These are phyloP conservation scores for Heliornis fulica DNA, from an alignment of 2,113 vertebrate species.

Conservation along the genomic window DNA sequence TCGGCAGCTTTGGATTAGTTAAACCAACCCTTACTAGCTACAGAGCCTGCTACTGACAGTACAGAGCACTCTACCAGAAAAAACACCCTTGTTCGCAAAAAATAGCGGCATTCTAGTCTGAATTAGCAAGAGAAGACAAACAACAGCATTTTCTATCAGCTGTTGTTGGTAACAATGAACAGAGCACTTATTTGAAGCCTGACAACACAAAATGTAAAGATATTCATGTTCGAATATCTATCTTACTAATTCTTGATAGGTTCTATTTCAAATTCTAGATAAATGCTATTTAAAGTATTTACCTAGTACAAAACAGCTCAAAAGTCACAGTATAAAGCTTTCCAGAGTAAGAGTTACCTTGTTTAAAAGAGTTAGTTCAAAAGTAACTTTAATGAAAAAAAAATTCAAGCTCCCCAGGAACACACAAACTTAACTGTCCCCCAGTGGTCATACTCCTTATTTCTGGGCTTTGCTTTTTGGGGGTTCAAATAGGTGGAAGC, in stretches of 20 bases:
- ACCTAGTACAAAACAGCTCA: background rate
- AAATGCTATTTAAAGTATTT: background rate
- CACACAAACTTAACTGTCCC: background rate
- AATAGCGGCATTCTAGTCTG: background rate
- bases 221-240: background rate
- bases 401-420: background rate
- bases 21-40: background rate
- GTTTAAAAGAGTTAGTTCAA: background rate
- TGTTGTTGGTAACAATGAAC: background rate
- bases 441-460: background rate
- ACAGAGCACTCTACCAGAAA: background rate
- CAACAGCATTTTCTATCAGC: background rate
- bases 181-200: background rate
- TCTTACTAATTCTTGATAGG: background rate
- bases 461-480: background rate
- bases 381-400: background rate
- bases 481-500: background rate
- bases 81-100: background rate
- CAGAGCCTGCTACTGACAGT: background rate
- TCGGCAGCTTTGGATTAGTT: background rate
- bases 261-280: background rate
- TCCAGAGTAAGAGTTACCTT: background rate
- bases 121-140: constrained; percentile 4
- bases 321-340: background rate
- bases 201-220: background rate